phyloP scores from a whole-genome alignment of 2,113 vertebrate species.

The Carassius gibelio region DNA sequence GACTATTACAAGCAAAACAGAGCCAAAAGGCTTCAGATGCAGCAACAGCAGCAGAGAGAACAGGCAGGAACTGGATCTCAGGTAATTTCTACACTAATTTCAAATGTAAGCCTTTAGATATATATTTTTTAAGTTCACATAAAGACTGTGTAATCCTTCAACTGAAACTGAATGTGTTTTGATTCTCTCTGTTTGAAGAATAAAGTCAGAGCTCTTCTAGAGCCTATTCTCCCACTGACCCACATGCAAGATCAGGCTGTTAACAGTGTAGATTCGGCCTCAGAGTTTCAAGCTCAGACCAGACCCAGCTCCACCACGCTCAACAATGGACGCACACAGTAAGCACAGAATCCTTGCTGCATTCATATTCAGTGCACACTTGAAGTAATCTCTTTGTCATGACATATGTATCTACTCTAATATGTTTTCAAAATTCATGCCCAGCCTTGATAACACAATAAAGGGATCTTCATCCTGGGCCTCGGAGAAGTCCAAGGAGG shows the following conservation, averaged over 20 bases:
- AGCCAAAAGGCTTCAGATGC: slow-evolving; percentile 81
- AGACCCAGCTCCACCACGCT: slow-evolving; percentile 83
- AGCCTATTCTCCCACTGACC: slow-evolving; percentile 76
- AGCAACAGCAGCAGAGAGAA: slow-evolving; percentile 71
- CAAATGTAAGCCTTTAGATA: neutral
- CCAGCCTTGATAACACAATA: slow-evolving; percentile 79
- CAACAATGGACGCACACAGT: slow-evolving; percentile 88
- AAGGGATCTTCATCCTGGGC: slow-evolving; percentile 86
- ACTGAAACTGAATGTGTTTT: neutral
- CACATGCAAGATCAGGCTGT: slow-evolving; percentile 79
- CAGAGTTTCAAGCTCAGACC: slow-evolving; percentile 76
- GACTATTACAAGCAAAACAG: slow-evolving; percentile 96
- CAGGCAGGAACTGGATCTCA: slow-evolving; percentile 57
- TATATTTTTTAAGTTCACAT: neutral
- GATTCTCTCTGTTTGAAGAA: slow-evolving; percentile 61
- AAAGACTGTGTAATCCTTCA: neutral
- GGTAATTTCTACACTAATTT: slow-evolving; percentile 48
- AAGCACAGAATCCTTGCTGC: slow-evolving; percentile 64
- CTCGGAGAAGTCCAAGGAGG: slow-evolving; percentile 80
- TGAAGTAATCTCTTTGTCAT: neutral
- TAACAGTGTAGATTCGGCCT: slow-evolving; percentile 78
- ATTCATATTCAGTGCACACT: slow-evolving; percentile 13
- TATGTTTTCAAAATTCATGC: slow-evolving; percentile 16
- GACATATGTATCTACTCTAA: slow-evolving; percentile 1
- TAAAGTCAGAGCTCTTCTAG: slow-evolving; percentile 74